Percentiles rank a stretch among this genome's conserved stretches.
phyloP scores from a whole-genome alignment of 2,113 vertebrate species.

The Oreochromis aureus region DNA sequence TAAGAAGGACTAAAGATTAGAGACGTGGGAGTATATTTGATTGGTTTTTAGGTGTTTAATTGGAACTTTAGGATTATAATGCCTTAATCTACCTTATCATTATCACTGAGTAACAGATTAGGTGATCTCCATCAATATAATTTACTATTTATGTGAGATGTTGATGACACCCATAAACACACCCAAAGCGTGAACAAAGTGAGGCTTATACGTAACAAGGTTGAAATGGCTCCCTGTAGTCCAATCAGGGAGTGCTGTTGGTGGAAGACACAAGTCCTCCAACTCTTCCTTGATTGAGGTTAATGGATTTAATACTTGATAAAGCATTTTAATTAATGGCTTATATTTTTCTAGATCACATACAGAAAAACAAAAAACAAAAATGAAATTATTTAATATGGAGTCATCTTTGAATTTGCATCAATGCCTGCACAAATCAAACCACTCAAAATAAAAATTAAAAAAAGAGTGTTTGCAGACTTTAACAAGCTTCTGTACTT shows the following conservation, averaged over 20 bases:
- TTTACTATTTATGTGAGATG: not conserved
- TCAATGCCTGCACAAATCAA: not conserved
- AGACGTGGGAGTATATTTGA: not conserved
- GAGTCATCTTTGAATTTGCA: not conserved
- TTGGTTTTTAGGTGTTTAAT: not conserved
- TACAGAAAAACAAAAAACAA: not conserved
- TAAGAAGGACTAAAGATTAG: not conserved
- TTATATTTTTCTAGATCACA: not conserved
- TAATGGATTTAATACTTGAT: not conserved
- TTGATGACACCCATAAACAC: not conserved
- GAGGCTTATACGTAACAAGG: not conserved
- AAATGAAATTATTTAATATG: not conserved
- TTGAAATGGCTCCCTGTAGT: not conserved
- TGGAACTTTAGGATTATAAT: not conserved
- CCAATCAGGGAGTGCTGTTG: not conserved
- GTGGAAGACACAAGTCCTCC: not conserved
- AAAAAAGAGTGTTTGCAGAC: not conserved
- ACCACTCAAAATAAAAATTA: not conserved
- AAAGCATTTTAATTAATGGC: not conserved
- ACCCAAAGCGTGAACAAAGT: not conserved
- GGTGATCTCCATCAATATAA: not conserved
- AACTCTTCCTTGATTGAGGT: not conserved
- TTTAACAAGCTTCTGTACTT: not conserved
- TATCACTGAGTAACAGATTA: not conserved
- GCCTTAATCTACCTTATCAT: not conserved